Percentiles rank a stretch among this genome's conserved stretches.
Evolutionary conservation across 2,888 invertebrate species (phyloP).

Genomic region (Dilophus febrilis): DNA sequence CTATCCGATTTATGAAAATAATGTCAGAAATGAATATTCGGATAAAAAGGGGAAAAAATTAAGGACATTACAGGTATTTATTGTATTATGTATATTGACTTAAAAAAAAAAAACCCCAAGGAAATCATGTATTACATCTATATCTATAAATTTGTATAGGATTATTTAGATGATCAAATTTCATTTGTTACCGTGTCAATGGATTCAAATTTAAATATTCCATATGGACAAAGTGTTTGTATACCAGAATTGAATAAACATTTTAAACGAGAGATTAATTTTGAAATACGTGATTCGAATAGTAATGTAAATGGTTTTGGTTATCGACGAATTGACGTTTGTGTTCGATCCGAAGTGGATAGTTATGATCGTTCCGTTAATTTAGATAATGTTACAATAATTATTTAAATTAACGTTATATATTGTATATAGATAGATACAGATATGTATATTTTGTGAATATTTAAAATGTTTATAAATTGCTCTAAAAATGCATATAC

Average conservation of each 20-base stretch:
- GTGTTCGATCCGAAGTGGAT: background rate
- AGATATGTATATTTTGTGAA: too few relatives aligned
- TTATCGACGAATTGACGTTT: background rate
- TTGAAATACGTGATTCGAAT: background rate
- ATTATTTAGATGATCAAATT: background rate
- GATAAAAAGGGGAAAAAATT: background rate
- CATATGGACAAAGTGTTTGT: background rate
- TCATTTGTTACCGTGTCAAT: background rate
- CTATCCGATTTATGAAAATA: background rate
- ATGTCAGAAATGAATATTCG: background rate
- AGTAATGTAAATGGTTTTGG: background rate
- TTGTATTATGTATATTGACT: too few relatives aligned
- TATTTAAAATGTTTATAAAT: too few relatives aligned
- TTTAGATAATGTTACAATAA: background rate
- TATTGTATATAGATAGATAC: background rate
- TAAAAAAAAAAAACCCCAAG: too few relatives aligned
- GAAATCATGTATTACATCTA: too few relatives aligned
- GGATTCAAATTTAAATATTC: background rate
- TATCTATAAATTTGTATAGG: background rate
- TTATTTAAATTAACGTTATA: background rate
- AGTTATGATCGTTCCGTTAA: conserved; percentile 1
- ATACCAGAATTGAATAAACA: background rate
- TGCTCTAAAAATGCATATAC: too few relatives aligned
- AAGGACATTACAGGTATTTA: conserved; percentile 1
- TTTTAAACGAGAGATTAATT: background rate